Evolutionary conservation across 2,113 vertebrate species (phyloP), one percentile per base, ranked within the genome.

Genomic region (Ageneiosus marmoratus): DNA sequence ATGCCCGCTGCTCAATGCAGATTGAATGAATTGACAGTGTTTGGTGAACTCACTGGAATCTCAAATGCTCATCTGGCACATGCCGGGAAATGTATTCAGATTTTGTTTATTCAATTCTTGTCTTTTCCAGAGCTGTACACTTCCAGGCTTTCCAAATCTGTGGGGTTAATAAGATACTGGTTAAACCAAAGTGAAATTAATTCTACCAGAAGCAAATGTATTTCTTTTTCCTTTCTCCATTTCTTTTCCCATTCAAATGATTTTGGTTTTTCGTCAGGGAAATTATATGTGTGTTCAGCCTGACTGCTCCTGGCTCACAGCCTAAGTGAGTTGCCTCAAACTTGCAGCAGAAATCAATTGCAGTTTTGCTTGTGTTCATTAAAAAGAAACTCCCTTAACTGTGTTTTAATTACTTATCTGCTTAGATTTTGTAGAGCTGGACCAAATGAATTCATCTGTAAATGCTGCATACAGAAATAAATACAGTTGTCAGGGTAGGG

Each of bases 301-400:
- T 73, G 69, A 73, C 44, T 73, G 69, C 69, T 73, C 44, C n/a
- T 73, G 69, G 69, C 69, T 73, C 72, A 34, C 50, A 10, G 73
- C 48, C 48, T 53, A 53, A 53, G 50, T 75, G 50, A 55, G 73
- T 53, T 53, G 48, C 73, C 48, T 75, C 48, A 75, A 75, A 75
- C 48, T 75, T 75, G 27, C 73, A 75, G 46, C 50, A 32, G 48
- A 53, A 75, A 75, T 75, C 73, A 75, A 75, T 75, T 75, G 73
- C 73, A 75, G 48, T 75, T 29, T 75, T 75, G 8, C 50, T 55
- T 34, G 48, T 75, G 73, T 75, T 75, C 73, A 75, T 53, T 75
- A 75, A 53, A 32, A 75, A 75, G 73, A 75, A 75, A 75, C 48
- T 55, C 50, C 29, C 50, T 53, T 75, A 75, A 75, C 48, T 51